Percentiles rank a stretch among this genome's conserved stretches.
Evolutionary conservation across 2,888 invertebrate genomes (phyloP).

Genomic region (Smittia aterrima): DNA sequence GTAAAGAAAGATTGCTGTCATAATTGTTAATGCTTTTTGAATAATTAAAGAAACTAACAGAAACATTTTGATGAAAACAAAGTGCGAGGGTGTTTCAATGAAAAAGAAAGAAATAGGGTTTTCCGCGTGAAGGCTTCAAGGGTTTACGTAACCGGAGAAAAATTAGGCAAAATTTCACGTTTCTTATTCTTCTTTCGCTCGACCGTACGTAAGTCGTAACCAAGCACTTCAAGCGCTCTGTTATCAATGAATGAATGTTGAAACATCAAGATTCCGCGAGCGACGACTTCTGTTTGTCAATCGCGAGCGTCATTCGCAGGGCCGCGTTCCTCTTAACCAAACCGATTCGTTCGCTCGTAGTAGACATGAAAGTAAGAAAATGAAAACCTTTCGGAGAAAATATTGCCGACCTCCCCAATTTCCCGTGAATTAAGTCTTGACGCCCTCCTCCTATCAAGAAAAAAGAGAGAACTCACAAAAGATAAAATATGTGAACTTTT

Average conservation of each 20-base stretch:
- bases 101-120: not conserved
- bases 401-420: not conserved
- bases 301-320: no score
- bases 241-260: no score
- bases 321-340: not conserved
- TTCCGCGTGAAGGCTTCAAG: no score
- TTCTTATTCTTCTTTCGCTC: no score
- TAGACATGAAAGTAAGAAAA: not conserved
- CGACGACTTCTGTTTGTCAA: no score
- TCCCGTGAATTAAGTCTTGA: constrained; percentile 18
- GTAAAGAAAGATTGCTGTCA: constrained; percentile 38
- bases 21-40: constrained; percentile 40
- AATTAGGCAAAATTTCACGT: no score
- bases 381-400: not conserved
- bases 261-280: no score
- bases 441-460: not conserved
- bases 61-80: not conserved
- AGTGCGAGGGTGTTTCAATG: not conserved
- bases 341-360: not conserved
- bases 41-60: constrained; percentile 21
- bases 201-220: no score
- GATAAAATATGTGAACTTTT: constrained; percentile 1
- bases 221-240: no score
- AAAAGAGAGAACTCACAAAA: constrained; percentile 8
- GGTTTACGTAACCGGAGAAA: no score